A percentile compares a stretch with the other conserved stretches of the same genome.
Evolutionary conservation across 2,888 invertebrate genomes (phyloP).

Genomic region (Eucera pruinosa): DNA sequence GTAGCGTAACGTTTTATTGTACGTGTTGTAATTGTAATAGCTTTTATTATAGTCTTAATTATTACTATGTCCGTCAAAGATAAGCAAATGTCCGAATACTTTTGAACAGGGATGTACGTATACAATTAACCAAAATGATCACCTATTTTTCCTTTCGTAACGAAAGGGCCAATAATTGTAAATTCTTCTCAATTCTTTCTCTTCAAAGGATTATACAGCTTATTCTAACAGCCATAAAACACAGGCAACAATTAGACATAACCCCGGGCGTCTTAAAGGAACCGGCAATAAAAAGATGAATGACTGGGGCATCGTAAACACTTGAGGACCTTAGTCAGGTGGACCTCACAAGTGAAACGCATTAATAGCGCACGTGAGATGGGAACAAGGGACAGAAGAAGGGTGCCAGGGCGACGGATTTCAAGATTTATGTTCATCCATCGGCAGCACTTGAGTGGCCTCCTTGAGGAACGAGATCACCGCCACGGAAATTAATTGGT

Average conservation of each 20-base stretch:
- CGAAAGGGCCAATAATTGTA: no score
- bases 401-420: slow-evolving; percentile 31
- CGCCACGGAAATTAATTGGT: slow-evolving; percentile 68
- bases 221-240: slow-evolving; percentile 19
- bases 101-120: background rate
- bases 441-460: slow-evolving; percentile 53
- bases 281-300: slow-evolving; percentile 21
- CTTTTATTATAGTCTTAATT: no score
- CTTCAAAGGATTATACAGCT: background rate
- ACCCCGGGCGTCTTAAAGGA: background rate
- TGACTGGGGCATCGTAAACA: slow-evolving; percentile 14
- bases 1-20: no score
- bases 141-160: no score
- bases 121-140: no score
- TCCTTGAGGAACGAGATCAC: slow-evolving; percentile 64
- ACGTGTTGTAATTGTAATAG: no score
- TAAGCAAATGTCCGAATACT: no score
- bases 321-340: background rate
- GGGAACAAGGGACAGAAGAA: background rate
- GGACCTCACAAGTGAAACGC: slow-evolving; percentile 37
- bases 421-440: slow-evolving; percentile 65
- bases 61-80: no score
- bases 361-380: slow-evolving; percentile 24
- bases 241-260: slow-evolving; percentile 27
- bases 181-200: background rate